Evolutionary conservation across 2,888 invertebrate species (phyloP).

Genomic region (Epistrophe grossulariae): DNA sequence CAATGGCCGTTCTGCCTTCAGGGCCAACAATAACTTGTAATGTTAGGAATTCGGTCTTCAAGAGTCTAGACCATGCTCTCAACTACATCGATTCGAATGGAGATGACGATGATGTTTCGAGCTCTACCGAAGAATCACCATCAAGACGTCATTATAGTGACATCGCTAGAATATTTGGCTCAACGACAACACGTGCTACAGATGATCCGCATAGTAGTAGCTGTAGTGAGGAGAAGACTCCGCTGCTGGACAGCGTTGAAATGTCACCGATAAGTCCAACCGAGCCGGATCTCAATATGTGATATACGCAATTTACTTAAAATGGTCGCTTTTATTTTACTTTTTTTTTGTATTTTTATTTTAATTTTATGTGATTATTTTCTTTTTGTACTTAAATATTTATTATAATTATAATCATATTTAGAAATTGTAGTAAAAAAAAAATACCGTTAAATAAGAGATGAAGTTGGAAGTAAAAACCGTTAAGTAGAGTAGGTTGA

Average conservation of each 20-base stretch:
- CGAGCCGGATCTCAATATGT: conserved; percentile 80
- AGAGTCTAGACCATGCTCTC: conserved; percentile 80
- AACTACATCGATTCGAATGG: conserved; percentile 77
- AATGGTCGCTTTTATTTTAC: conserved; percentile 21
- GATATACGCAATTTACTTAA: conserved; percentile 70
- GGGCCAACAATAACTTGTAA: conserved; percentile 67
- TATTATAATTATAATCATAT: neutral
- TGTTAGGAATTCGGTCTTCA: conserved; percentile 79
- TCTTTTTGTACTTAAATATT: conserved; percentile 59
- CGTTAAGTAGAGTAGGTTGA: conserved; percentile 2
- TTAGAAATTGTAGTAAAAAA: neutral
- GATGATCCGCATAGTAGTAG: conserved; percentile 80
- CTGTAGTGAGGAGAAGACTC: conserved; percentile 83
- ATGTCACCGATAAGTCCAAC: conserved; percentile 84
- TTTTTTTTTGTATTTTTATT: conserved; percentile 19
- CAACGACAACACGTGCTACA: conserved; percentile 81
- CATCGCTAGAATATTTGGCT: conserved; percentile 79
- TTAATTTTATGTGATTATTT: conserved; percentile 50
- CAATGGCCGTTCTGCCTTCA: conserved; percentile 82
- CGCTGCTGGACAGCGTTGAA: conserved; percentile 83
- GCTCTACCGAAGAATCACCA: conserved; percentile 82
- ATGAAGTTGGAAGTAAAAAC: conserved; percentile 5
- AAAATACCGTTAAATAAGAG: conserved; percentile 25
- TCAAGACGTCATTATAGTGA: conserved; percentile 77
- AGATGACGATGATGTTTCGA: conserved; percentile 78